phyloP scores from a whole-genome alignment of 1,140 invertebrate genomes.

The Listronotus oregonensis region DNA sequence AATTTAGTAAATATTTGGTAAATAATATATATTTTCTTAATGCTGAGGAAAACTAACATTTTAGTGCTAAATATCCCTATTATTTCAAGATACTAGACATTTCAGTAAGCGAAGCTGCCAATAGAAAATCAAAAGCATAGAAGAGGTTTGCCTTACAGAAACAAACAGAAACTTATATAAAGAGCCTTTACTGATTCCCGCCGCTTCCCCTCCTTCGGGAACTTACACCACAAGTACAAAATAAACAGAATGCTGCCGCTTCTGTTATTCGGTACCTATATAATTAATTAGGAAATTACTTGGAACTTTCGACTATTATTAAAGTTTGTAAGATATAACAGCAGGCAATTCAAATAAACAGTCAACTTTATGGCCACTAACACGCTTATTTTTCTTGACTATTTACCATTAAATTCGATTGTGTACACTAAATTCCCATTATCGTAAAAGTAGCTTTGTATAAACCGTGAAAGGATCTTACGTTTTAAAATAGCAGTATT shows the following conservation, averaged over 20 bases:
- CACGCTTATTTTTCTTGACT: constrained; percentile 27
- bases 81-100: constrained; percentile 36
- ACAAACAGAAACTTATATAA: constrained; percentile 55
- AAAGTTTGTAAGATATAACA: constrained; percentile 15
- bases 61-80: too few relatives aligned
- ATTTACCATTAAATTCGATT: constrained; percentile 34
- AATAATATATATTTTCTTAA: too few relatives aligned
- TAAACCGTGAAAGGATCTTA: constrained; percentile 27
- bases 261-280: constrained; percentile 33
- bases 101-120: constrained; percentile 53
- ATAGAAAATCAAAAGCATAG: constrained; percentile 55
- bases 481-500: constrained; percentile 16
- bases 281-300: constrained; percentile 34
- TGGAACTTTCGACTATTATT: constrained; percentile 27
- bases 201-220: constrained; percentile 24
- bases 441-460: constrained; percentile 33
- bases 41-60: too few relatives aligned
- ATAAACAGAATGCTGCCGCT: constrained; percentile 44
- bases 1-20: too few relatives aligned
- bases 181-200: constrained; percentile 44
- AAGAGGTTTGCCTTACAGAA: constrained; percentile 55
- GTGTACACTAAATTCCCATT: constrained; percentile 31
- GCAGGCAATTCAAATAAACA: constrained; percentile 31
- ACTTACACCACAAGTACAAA: constrained; percentile 48
- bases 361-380: constrained; percentile 21